phyloP scores from a whole-genome alignment of 2,113 vertebrate species.

The Delphinus delphis region DNA sequence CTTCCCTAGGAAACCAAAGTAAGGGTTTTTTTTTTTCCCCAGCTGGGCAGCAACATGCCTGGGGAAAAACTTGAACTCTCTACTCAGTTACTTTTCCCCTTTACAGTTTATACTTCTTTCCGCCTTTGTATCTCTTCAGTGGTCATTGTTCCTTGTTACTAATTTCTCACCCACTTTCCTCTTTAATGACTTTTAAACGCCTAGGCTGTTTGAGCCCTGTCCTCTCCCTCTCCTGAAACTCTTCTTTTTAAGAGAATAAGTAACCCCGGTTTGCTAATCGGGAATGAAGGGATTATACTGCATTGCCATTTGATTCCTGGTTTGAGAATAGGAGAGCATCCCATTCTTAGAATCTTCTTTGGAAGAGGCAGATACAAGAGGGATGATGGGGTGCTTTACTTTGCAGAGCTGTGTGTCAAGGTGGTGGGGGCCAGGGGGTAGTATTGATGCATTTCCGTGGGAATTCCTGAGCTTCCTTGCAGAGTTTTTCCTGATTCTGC shows the following conservation, averaged over 20 bases:
- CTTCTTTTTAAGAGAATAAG: background rate
- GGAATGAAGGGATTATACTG: background rate
- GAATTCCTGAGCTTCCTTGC: background rate
- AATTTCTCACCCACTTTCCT: background rate
- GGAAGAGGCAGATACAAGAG: too few relatives aligned
- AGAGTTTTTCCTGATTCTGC: background rate
- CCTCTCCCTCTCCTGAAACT: background rate
- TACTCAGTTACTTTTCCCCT: too few relatives aligned
- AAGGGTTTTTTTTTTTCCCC: background rate
- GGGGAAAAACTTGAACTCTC: background rate
- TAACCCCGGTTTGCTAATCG: background rate
- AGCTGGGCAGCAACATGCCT: background rate
- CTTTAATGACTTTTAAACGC: background rate
- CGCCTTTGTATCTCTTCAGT: background rate
- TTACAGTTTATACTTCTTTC: background rate
- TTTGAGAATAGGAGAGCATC: background rate
- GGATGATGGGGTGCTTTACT: background rate
- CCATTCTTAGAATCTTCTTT: background rate
- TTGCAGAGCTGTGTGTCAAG: too few relatives aligned
- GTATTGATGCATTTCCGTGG: background rate
- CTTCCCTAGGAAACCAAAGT: background rate
- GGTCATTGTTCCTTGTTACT: too few relatives aligned
- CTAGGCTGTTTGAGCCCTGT: rapidly evolving
- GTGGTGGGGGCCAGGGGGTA: too few relatives aligned
- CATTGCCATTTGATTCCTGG: background rate